phyloP scores from a whole-genome alignment of 2,113 vertebrate species.

The Puffinus mauretanicus region DNA sequence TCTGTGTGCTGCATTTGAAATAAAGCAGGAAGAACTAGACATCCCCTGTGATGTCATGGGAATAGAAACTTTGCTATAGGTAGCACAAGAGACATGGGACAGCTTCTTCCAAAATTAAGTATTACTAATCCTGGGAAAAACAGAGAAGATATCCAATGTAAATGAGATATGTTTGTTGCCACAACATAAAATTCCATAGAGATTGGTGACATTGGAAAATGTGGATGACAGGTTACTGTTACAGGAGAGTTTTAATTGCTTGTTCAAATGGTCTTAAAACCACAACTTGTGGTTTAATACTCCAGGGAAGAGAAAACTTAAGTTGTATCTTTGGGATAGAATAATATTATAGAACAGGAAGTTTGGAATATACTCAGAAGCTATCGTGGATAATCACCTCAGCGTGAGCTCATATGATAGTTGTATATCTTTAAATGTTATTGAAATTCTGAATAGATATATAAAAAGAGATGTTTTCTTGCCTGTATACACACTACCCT shows the following conservation, averaged over 20 bases:
- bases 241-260: neutral
- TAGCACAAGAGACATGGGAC: neutral
- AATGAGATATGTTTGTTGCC: neutral
- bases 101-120: neutral
- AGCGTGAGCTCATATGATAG: fast-evolving
- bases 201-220: neutral
- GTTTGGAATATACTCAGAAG: neutral
- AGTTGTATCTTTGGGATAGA: neutral
- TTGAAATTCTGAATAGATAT: neutral
- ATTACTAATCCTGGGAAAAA: neutral
- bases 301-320: neutral
- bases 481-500: neutral
- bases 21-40: neutral
- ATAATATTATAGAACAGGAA: neutral
- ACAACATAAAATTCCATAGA: neutral
- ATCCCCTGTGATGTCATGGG: neutral
- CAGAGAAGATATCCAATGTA: neutral
- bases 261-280: neutral
- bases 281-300: neutral
- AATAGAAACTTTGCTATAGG: neutral
- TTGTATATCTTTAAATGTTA: neutral
- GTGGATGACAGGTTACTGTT: neutral
- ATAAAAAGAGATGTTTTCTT: neutral
- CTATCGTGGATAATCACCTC: neutral
- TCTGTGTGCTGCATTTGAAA: neutral